Percentiles rank a stretch among this genome's conserved stretches.
These are phyloP conservation scores for Miltochrista miniata DNA, from an alignment of 2,888 invertebrate genomes.

Conservation along the genomic window DNA sequence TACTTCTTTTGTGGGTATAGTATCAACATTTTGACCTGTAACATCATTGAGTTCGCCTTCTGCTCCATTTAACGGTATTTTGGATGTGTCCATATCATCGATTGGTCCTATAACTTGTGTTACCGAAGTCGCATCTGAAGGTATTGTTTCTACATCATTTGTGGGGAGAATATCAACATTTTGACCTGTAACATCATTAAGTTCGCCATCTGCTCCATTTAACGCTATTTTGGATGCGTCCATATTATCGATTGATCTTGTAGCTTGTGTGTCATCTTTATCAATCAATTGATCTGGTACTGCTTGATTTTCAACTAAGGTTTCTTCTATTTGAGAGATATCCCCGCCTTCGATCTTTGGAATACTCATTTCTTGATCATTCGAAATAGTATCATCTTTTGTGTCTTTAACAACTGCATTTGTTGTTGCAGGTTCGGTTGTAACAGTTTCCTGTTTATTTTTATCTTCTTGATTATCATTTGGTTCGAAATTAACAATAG, in stretches of 20 bases:
- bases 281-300: conserved; percentile 2
- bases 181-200: not conserved
- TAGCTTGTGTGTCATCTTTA: conserved; percentile 11
- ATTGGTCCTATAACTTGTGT: too few relatives aligned
- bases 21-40: conserved; percentile 5
- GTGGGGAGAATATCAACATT: conserved; percentile 7
- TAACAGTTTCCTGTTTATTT: not conserved
- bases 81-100: conserved; percentile 12
- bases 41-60: conserved; percentile 3
- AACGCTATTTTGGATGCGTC: conserved; percentile 15
- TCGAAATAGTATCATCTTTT: conserved; percentile 8
- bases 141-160: conserved; percentile 13
- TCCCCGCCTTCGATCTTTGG: not conserved
- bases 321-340: not conserved
- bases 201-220: conserved; percentile 4
- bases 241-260: conserved; percentile 5
- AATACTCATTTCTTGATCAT: conserved; percentile 4
- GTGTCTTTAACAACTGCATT: not conserved
- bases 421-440: conserved; percentile 1
- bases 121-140: conserved; percentile 4
- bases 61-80: conserved; percentile 11
- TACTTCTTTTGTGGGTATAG: conserved; percentile 11
- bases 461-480: conserved; percentile 6
- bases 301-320: not conserved
- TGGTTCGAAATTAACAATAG: conserved; percentile 12